Conservation (phyloP, 2,113 vertebrate species). For the Rissa tridactyla region DNA sequence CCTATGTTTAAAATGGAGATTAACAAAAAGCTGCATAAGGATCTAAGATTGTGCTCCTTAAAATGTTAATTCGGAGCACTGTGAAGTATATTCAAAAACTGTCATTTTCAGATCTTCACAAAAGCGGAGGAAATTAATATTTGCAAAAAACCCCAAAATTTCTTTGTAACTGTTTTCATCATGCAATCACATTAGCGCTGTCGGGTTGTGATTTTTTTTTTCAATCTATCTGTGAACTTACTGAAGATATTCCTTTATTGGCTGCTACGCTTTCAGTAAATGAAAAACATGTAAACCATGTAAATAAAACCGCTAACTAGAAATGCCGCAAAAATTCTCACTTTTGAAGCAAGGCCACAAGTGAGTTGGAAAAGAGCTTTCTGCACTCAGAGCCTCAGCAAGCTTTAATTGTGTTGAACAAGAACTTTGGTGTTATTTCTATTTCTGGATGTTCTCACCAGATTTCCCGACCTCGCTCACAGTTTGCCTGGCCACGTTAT, state of each 20-base stretch:
- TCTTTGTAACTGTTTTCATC: neutral
- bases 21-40: neutral
- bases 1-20: neutral
- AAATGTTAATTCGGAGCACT: neutral
- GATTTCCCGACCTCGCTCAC: neutral
- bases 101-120: neutral
- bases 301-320: neutral
- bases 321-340: neutral
- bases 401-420: neutral
- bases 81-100: neutral
- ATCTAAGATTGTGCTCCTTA: neutral
- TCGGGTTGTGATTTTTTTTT: neutral
- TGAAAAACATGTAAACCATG: neutral
- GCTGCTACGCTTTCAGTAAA: neutral
- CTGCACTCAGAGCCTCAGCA: neutral
- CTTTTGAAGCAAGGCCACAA: neutral
- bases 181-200: neutral
- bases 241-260: neutral
- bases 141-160: neutral
- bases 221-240: neutral
- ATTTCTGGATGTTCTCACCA: neutral
- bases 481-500: neutral
- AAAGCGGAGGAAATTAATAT: neutral
- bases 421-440: neutral
- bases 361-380: neutral